Percentiles rank a stretch among this genome's conserved stretches.
These are phyloP conservation scores for Hybognathus amarus DNA, from an alignment of 2,797 vertebrate species.

Conservation along the genomic window DNA sequence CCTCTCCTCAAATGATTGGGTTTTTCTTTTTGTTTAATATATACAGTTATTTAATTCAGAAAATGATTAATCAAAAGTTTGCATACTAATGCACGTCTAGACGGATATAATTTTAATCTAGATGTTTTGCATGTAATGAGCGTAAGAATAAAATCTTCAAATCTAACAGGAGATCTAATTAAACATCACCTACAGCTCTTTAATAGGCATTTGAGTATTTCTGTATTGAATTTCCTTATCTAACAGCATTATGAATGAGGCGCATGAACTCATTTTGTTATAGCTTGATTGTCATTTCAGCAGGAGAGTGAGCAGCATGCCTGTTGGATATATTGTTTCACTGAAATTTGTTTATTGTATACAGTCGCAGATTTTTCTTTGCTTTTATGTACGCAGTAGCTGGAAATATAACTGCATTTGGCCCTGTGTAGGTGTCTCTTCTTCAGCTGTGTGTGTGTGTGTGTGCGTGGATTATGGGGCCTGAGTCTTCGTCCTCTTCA, in stretches of 20 bases:
- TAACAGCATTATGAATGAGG: neutral
- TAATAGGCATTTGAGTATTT: slow-evolving; percentile 1
- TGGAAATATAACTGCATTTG: slow-evolving; percentile 48
- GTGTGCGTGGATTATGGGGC: slow-evolving; percentile 62
- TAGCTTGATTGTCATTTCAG: neutral
- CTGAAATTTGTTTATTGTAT: neutral
- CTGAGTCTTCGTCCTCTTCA: slow-evolving; percentile 66
- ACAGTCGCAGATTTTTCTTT: slow-evolving; percentile 1
- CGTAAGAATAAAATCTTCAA: neutral
- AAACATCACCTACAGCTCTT: slow-evolving; percentile 8
- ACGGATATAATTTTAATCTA: slow-evolving; percentile 10
- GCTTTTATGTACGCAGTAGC: slow-evolving; percentile 37
- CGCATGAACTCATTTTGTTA: neutral
- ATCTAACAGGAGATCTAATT: slow-evolving; percentile 4
- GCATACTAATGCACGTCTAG: neutral
- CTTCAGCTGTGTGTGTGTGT: slow-evolving; percentile 24
- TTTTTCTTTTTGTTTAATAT: slow-evolving; percentile 21
- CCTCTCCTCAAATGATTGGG: slow-evolving; percentile 26
- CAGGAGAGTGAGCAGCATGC: neutral
- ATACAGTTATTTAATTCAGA: neutral
- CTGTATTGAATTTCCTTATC: neutral
- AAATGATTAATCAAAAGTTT: slow-evolving; percentile 8
- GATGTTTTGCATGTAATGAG: slow-evolving; percentile 1
- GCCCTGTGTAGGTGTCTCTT: slow-evolving; percentile 46
- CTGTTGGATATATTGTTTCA: slow-evolving; percentile 6